Conservation (phyloP, 2,113 vertebrate genomes). For the Boulengeromyrus knoepffleri region DNA sequence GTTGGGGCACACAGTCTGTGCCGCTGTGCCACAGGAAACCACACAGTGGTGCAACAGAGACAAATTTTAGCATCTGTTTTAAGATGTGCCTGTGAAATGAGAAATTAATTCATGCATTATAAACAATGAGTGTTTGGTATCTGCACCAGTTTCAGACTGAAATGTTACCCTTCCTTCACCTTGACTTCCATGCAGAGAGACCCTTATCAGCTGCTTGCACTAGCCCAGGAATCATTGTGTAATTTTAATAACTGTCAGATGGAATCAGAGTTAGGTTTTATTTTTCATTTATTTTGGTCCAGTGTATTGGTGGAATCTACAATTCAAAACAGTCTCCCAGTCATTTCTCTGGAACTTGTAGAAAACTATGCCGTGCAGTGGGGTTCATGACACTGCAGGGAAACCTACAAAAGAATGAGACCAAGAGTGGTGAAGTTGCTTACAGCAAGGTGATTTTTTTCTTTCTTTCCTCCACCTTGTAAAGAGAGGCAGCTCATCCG, state of each 20-base stretch:
- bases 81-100: background rate
- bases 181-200: background rate
- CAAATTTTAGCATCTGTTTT: background rate
- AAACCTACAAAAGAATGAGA: background rate
- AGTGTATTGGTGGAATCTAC: background rate
- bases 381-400: background rate
- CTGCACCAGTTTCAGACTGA: background rate
- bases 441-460: background rate
- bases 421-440: background rate
- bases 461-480: background rate
- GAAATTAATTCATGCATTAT: background rate
- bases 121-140: background rate
- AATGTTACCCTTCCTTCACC: background rate
- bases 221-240: background rate
- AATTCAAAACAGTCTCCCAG: background rate
- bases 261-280: background rate
- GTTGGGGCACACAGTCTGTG: background rate
- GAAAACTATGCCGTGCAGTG: background rate
- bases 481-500: background rate
- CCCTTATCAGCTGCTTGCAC: background rate
- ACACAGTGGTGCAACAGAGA: background rate
- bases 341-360: background rate
- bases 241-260: background rate
- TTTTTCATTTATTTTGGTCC: background rate
- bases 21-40: background rate